Conservation (phyloP, 2,113 vertebrate species). For the Ovibos moschatus region DNA sequence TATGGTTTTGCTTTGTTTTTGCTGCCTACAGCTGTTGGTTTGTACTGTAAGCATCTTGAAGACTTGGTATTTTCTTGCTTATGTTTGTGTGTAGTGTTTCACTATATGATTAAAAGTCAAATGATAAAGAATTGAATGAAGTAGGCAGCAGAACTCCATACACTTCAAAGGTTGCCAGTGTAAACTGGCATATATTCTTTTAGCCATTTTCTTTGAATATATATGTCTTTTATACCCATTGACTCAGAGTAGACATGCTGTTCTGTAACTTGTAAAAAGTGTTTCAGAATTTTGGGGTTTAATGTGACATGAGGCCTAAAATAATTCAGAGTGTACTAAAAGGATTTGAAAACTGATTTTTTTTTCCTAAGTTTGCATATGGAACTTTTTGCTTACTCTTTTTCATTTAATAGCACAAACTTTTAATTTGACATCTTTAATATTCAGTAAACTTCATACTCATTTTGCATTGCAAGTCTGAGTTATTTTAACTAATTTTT, state of each 20-base stretch:
- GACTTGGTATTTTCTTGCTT: slow-evolving; percentile 49
- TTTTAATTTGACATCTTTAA: not conserved
- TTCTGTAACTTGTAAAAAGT: not conserved
- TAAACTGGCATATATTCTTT: not conserved
- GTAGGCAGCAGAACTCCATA: not conserved
- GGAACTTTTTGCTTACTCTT: not conserved
- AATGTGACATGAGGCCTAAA: not conserved
- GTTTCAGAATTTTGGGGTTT: not conserved
- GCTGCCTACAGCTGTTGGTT: slow-evolving; percentile 88
- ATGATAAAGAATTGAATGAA: not conserved
- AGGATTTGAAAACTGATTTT: not conserved
- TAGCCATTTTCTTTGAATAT: not conserved
- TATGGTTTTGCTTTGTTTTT: slow-evolving; percentile 75
- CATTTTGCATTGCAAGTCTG: not conserved
- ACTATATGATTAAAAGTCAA: slow-evolving; percentile 10
- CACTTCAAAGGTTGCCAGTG: not conserved
- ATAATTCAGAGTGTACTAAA: not conserved
- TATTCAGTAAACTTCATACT: slow-evolving; percentile 1
- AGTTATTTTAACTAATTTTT: slow-evolving; percentile 20
- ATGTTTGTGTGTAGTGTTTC: slow-evolving; percentile 48
- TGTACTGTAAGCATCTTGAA: slow-evolving; percentile 93
- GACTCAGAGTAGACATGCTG: not conserved
- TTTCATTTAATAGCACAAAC: not conserved
- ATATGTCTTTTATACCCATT: not conserved
- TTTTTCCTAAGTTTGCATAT: not conserved